These are phyloP conservation scores for Drosophila merina DNA, from an alignment of 2,888 invertebrate genomes.

Conservation along the genomic window DNA sequence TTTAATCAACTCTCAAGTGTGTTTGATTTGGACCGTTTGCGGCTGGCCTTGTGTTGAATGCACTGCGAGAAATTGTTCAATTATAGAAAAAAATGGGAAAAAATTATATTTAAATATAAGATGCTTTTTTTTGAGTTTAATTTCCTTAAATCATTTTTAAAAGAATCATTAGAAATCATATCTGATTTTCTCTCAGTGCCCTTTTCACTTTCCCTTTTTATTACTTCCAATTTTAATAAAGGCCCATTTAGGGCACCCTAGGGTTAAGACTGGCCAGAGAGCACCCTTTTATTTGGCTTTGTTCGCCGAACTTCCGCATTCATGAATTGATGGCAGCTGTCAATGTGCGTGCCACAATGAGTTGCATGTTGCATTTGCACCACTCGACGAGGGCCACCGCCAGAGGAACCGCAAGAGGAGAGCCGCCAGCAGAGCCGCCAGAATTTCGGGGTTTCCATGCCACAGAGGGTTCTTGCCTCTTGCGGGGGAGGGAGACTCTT, in stretches of 20 bases:
- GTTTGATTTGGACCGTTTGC: slow-evolving; percentile 73
- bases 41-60: slow-evolving; percentile 35
- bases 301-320: slow-evolving; percentile 69
- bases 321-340: slow-evolving; percentile 79
- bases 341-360: slow-evolving; percentile 75
- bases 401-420: background rate
- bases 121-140: too few species aligned
- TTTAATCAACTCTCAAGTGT: slow-evolving; percentile 75
- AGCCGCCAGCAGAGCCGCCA: background rate
- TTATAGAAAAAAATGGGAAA: too few species aligned
- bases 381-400: slow-evolving; percentile 7
- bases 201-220: slow-evolving; percentile 66
- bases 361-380: slow-evolving; percentile 50
- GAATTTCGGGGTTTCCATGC: background rate
- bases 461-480: slow-evolving; percentile 16
- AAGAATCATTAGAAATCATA: background rate
- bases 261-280: slow-evolving; percentile 25
- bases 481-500: background rate
- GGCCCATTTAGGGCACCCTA: slow-evolving; percentile 70
- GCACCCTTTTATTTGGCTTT: slow-evolving; percentile 43
- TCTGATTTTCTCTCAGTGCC: slow-evolving; percentile 10
- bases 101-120: background rate
- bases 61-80: background rate
- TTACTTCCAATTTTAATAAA: slow-evolving; percentile 78
- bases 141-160: too few species aligned